Conservation (phyloP, 2,797 vertebrate genomes). For the Natrix natrix region DNA sequence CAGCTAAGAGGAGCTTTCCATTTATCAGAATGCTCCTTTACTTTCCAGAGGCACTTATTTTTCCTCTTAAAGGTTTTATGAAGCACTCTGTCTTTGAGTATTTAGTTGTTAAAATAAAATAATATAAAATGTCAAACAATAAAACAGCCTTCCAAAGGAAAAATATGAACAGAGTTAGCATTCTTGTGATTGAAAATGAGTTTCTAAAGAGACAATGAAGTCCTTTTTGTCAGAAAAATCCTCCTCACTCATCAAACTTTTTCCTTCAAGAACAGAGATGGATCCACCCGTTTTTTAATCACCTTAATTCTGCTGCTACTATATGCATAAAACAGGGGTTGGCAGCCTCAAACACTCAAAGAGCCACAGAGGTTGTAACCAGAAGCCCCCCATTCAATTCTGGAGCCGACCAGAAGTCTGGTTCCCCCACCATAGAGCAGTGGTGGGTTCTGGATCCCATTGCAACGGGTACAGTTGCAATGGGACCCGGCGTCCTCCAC, state of each 20-base stretch:
- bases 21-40: conserved; percentile 18
- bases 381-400: no score
- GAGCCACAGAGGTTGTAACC: no score
- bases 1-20: conserved; percentile 41
- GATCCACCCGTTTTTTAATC: not conserved
- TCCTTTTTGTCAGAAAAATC: not conserved
- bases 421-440: no score
- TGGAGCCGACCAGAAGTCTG: no score
- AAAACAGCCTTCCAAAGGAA: conserved; percentile 69
- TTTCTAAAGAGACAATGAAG: conserved; percentile 47
- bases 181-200: conserved; percentile 78
- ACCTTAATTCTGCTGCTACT: not conserved
- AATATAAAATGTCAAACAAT: conserved; percentile 67
- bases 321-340: not conserved
- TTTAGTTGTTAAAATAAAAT: conserved; percentile 56
- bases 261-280: not conserved
- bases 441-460: no score
- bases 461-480: no score
- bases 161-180: conserved; percentile 63
- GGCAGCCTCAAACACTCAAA: no score
- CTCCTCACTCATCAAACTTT: not conserved
- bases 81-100: conserved; percentile 35
- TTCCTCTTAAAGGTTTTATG: conserved; percentile 32
- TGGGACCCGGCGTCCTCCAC: no score
- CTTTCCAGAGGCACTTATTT: conserved; percentile 21